phyloP scores from a whole-genome alignment of 2,113 vertebrate species.

The Hypanus sabinus region DNA sequence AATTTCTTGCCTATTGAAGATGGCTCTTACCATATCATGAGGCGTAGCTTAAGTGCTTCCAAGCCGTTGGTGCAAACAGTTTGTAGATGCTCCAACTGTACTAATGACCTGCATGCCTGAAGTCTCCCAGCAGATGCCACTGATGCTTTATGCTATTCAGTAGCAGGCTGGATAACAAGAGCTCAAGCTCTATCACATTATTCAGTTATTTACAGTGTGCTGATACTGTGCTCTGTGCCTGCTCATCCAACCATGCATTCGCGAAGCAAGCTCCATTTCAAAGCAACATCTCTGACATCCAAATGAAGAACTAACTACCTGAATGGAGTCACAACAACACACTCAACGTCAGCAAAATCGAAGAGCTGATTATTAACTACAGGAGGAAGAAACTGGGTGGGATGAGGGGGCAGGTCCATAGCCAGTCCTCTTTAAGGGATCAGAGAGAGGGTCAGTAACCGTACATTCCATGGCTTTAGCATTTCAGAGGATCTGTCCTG shows the following conservation, averaged over 20 bases:
- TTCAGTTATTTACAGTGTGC: neutral
- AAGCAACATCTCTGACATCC: neutral
- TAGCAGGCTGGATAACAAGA: neutral
- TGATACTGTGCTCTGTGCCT: neutral
- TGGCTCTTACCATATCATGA: neutral
- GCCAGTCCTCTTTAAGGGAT: too few species aligned
- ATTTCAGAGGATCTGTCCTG: too few species aligned
- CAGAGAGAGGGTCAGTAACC: too few species aligned
- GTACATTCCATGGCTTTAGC: too few species aligned
- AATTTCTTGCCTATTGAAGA: neutral
- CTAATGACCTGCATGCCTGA: neutral
- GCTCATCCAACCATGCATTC: neutral
- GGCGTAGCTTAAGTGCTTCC: neutral
- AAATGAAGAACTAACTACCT: neutral
- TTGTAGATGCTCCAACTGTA: neutral
- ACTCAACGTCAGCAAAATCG: too few species aligned
- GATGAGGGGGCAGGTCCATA: too few species aligned
- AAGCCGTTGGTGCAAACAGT: neutral
- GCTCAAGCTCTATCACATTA: neutral
- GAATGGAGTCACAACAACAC: too few species aligned
- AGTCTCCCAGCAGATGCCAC: neutral
- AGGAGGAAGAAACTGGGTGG: too few species aligned
- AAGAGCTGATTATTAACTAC: too few species aligned
- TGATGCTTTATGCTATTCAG: slow-evolving; percentile 4
- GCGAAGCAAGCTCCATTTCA: neutral